Evolutionary conservation across 2,797 vertebrate genomes (phyloP).

Genomic region (Chaetodon trifasciatus): DNA sequence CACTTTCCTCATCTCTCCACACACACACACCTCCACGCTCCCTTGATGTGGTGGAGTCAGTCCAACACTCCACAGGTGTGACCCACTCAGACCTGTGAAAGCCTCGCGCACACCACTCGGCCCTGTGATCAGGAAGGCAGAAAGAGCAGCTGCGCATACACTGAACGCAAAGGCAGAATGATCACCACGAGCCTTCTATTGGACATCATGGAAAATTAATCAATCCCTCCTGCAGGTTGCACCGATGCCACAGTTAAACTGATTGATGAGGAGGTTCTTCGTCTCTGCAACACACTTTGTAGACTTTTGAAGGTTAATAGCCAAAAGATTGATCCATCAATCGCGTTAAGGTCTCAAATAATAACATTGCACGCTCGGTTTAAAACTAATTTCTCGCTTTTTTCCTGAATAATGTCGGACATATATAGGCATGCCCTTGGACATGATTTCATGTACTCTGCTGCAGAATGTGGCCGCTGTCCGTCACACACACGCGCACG

Average conservation of each 20-base stretch:
- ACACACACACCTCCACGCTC: conserved; percentile 29
- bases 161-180: conserved; percentile 30
- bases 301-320: conserved; percentile 60
- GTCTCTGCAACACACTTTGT: conserved; percentile 27
- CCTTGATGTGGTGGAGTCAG: conserved; percentile 68
- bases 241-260: conserved; percentile 30
- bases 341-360: conserved; percentile 39
- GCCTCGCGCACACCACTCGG: conserved; percentile 34
- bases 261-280: conserved; percentile 52
- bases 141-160: conserved; percentile 63
- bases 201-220: conserved; percentile 52
- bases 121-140: conserved; percentile 65
- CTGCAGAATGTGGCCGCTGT: conserved; percentile 51
- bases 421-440: conserved; percentile 42
- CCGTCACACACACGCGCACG: conserved; percentile 16
- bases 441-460: conserved; percentile 47
- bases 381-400: conserved; percentile 59
- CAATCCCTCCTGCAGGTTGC: conserved; percentile 19
- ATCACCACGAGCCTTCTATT: conserved; percentile 35
- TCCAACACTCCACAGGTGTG: conserved; percentile 80
- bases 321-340: conserved; percentile 36
- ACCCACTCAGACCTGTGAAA: conserved; percentile 72
- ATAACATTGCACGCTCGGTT: conserved; percentile 38
- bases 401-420: conserved; percentile 43
- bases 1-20: neutral